phyloP scores from a whole-genome alignment of 2,797 vertebrate species.

The Crax fasciolata region DNA sequence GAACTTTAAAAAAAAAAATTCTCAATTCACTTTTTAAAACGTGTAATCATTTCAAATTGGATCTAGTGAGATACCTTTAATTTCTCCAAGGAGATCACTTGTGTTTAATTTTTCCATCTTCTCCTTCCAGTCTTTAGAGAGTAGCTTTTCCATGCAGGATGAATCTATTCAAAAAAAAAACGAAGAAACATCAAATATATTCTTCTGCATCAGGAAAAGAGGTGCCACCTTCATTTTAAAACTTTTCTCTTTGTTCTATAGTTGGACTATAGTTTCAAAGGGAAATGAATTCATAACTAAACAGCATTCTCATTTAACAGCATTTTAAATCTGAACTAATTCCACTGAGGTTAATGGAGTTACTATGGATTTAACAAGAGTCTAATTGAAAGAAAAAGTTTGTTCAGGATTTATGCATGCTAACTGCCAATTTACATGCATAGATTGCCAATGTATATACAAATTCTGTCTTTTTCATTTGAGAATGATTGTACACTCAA shows the following conservation, averaged over 20 bases:
- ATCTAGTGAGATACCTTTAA: slow-evolving; percentile 88
- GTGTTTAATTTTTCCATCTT: slow-evolving; percentile 93
- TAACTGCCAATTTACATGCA: slow-evolving; percentile 70
- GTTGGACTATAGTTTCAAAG: neutral
- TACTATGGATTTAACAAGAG: slow-evolving; percentile 71
- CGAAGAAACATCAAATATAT: neutral
- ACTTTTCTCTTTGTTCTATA: neutral
- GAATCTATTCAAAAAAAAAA: slow-evolving; percentile 83
- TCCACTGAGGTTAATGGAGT: slow-evolving; percentile 68
- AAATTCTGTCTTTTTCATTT: slow-evolving; percentile 70
- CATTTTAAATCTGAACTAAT: slow-evolving; percentile 70
- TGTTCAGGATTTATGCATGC: slow-evolving; percentile 58
- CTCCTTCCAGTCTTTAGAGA: slow-evolving; percentile 96
- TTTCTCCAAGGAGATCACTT: slow-evolving; percentile 92
- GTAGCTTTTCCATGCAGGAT: slow-evolving; percentile 92
- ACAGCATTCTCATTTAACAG: slow-evolving; percentile 39
- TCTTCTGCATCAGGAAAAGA: neutral
- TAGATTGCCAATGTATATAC: slow-evolving; percentile 69
- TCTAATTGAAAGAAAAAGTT: slow-evolving; percentile 73
- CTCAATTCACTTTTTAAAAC: neutral
- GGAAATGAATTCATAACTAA: slow-evolving; percentile 15
- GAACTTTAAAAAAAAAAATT: neutral
- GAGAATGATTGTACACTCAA: slow-evolving; percentile 66
- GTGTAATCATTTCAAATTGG: slow-evolving; percentile 16
- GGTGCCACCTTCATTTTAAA: slow-evolving; percentile 13